These are phyloP conservation scores for Tachina fera DNA, from an alignment of 2,888 invertebrate species.

Conservation along the genomic window DNA sequence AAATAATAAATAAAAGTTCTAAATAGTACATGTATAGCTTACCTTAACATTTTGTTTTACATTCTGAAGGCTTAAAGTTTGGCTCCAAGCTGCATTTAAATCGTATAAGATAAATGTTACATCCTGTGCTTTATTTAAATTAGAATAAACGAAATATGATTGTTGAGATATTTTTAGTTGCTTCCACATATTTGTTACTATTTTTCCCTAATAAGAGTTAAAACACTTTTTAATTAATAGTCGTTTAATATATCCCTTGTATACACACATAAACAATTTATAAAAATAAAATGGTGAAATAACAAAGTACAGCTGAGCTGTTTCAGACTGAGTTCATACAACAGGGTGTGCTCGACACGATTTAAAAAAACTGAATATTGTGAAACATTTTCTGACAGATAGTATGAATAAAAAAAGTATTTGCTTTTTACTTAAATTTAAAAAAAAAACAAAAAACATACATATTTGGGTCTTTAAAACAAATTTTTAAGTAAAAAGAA, in stretches of 20 bases:
- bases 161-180: conserved; percentile 86
- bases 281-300: no score
- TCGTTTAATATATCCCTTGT: no score
- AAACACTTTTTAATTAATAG: neutral
- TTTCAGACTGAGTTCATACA: no score
- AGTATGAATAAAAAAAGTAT: no score
- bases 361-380: no score
- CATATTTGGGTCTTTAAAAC: no score
- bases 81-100: conserved; percentile 62
- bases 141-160: conserved; percentile 70
- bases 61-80: conserved; percentile 36
- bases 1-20: neutral
- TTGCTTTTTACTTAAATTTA: no score
- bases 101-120: conserved; percentile 73
- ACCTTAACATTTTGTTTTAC: conserved; percentile 61
- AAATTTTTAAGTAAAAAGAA: no score
- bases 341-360: no score
- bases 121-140: conserved; percentile 37
- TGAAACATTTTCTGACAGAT: no score
- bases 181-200: conserved; percentile 73
- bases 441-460: no score
- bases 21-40: neutral
- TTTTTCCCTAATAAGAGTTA: neutral
- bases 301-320: no score
- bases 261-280: neutral